Percentiles rank a stretch among this genome's conserved stretches.
Evolutionary conservation across 2,113 vertebrate genomes (phyloP).

Genomic region (Theristicus caerulescens): DNA sequence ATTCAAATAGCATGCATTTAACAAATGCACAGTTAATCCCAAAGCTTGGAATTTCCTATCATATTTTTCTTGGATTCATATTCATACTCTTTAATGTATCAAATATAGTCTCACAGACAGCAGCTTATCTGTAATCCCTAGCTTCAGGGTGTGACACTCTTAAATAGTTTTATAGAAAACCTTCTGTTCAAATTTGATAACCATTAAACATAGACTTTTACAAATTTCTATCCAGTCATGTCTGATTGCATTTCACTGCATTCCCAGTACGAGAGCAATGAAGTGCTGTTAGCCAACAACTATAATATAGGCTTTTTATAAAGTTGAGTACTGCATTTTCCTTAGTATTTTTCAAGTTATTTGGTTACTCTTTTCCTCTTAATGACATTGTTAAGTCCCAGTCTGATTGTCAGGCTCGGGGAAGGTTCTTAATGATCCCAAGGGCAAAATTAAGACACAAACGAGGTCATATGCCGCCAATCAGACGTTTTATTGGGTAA

Average conservation of each 20-base stretch:
- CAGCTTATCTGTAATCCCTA: constrained; percentile 37
- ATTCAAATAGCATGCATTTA: neutral
- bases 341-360: neutral
- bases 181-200: constrained; percentile 43
- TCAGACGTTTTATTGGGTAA: too few species aligned
- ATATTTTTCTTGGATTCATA: constrained; percentile 12
- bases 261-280: neutral
- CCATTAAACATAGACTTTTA: constrained; percentile 11
- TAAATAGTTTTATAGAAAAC: constrained; percentile 1
- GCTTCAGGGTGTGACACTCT: constrained; percentile 5
- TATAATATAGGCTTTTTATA: neutral
- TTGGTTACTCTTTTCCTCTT: neutral
- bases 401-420: too few species aligned
- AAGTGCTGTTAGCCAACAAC: neutral
- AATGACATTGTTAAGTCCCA: too few species aligned
- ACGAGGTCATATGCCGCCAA: too few species aligned
- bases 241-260: constrained; percentile 15
- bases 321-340: neutral
- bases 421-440: too few species aligned
- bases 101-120: constrained; percentile 1
- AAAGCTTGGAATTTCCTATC: neutral
- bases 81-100: neutral
- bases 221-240: neutral
- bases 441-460: too few species aligned
- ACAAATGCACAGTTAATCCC: neutral